Percentiles rank a stretch among this genome's conserved stretches.
phyloP scores from a whole-genome alignment of 1,140 invertebrate species.

The Bradynema listronoti region DNA sequence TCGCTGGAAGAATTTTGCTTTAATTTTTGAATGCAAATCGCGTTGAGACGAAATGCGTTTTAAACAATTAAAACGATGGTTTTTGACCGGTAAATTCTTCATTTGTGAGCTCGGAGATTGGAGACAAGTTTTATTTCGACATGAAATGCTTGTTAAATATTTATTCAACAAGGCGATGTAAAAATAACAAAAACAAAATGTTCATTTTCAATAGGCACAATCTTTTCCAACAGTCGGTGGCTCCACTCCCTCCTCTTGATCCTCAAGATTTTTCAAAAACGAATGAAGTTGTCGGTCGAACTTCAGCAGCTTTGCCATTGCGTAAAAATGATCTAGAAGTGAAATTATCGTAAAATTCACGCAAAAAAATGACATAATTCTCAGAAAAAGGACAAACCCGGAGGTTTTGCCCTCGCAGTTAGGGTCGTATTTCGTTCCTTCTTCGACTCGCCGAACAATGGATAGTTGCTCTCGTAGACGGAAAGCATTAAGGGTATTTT shows the following conservation, averaged over 20 bases:
- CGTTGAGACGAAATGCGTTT: too few relatives aligned
- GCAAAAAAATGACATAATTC: constrained; percentile 4
- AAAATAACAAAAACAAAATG: too few relatives aligned
- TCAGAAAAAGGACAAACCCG: too few relatives aligned
- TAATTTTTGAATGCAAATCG: too few relatives aligned
- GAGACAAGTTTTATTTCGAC: constrained; percentile 3
- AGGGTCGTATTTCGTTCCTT: background rate
- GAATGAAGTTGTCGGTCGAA: constrained; percentile 8
- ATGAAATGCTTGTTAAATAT: too few relatives aligned
- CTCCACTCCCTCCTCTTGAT: constrained; percentile 10
- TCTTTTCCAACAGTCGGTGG: background rate
- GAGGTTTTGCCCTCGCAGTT: constrained; percentile 10
- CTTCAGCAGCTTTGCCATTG: constrained; percentile 18
- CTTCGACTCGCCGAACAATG: constrained; percentile 2
- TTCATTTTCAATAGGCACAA: too few relatives aligned
- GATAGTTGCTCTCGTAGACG: constrained; percentile 11
- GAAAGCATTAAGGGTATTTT: too few relatives aligned
- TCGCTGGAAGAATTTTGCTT: too few relatives aligned
- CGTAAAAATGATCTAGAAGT: constrained; percentile 20
- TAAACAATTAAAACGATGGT: too few relatives aligned
- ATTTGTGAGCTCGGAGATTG: too few relatives aligned
- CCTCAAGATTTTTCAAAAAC: constrained; percentile 20
- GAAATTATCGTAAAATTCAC: constrained; percentile 10
- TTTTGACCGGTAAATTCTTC: too few relatives aligned
- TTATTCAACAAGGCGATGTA: too few relatives aligned